Evolutionary conservation across 2,797 vertebrate genomes (phyloP), one percentile per base, ranked within the genome.

Genomic region (Peromyscus aztecus): DNA sequence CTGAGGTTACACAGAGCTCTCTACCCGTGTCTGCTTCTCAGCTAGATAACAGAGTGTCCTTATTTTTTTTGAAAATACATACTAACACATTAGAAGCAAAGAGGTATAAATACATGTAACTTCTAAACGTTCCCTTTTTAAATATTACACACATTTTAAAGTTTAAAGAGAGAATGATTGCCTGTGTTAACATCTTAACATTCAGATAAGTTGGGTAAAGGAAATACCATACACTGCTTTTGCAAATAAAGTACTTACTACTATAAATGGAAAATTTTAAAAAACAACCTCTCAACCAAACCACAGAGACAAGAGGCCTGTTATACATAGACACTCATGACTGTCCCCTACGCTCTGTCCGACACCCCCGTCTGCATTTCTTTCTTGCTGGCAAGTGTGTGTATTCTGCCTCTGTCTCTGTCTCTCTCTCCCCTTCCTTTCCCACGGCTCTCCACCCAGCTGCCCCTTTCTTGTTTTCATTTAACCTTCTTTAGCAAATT

Each of bases 31-130:
- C 69, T n/a, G 31, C 55, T 84, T 92, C 52, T 55, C 43, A 88
- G 84, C 83, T 61, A 46, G 1, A 0, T 31, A 80, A 94, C 34
- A 95, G 69, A 84, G 89, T 14, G 37, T 37, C 87, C 82, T 77
- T 89, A 63, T 71, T 89, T 94, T 82, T n/a, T 46, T 91, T 69
- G 46, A 73, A 83, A 93, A 87, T 24, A 93, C 46, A 73, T 11
- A 49, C 24, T 29, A 43, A 40, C 12, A 31, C 12, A 87, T 86
- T 49, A 86, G 65, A 92, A 31, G 81, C n/a, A 94, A 90, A 86
- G 67, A 34, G 2, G 24, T 23, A 71, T 46, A 69, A 75, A 75
- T 73, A 29, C 71, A 59, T 69, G 23, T 55, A 82, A 89, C n/a
- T 75, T 61, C 29, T 8, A 52, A 75, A 92, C 14, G n/a, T 52